phyloP scores from a whole-genome alignment of 2,797 vertebrate species.

The Anguilla pacifica region DNA sequence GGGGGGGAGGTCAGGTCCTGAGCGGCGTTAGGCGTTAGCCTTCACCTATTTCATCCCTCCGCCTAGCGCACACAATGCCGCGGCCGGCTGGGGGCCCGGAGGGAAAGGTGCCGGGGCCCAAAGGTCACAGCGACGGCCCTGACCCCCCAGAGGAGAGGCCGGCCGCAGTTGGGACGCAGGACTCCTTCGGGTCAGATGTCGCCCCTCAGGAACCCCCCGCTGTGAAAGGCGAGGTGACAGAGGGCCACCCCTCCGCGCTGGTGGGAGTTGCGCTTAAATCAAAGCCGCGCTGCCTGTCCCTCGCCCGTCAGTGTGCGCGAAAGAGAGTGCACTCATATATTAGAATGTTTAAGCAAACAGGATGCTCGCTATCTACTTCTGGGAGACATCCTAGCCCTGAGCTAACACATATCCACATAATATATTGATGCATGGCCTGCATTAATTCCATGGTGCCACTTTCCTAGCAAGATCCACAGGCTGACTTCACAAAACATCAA shows the following conservation, averaged over 20 bases:
- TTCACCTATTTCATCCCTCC: conserved; percentile 27
- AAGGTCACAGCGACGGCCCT: background rate
- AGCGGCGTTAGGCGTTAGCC: background rate
- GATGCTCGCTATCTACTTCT: background rate
- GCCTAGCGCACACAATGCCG: background rate
- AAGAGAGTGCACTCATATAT: background rate
- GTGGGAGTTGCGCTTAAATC: conserved; percentile 20
- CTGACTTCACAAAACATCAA: background rate
- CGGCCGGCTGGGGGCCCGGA: background rate
- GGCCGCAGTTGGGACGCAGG: background rate
- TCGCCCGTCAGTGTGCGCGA: background rate
- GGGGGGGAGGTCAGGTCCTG: background rate
- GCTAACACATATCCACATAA: background rate
- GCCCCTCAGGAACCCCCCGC: background rate
- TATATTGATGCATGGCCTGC: too few species aligned
- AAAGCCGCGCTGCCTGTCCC: background rate
- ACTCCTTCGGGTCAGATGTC: conserved; percentile 27
- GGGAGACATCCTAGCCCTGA: background rate
- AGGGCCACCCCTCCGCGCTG: conserved; percentile 1
- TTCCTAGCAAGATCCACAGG: background rate
- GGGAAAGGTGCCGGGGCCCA: conserved; percentile 7
- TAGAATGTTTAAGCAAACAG: background rate
- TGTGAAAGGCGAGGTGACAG: conserved; percentile 15
- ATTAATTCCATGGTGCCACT: background rate
- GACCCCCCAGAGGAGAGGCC: conserved; percentile 4